Evolutionary conservation across 2,888 invertebrate species (phyloP).

Genomic region (Sericinus montela): DNA sequence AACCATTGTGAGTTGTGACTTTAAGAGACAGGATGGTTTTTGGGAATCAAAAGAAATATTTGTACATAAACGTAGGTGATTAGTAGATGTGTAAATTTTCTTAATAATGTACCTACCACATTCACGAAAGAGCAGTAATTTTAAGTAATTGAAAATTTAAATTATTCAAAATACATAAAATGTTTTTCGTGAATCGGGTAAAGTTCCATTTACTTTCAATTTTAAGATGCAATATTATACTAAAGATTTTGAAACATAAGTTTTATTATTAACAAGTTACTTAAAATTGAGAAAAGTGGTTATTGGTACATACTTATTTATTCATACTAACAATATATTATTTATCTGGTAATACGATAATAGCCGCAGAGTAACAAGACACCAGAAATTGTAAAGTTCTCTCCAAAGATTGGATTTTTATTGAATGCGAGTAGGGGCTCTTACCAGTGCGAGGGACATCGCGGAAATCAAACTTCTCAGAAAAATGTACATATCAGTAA

Average conservation of each 20-base stretch:
- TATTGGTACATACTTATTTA: conserved; percentile 31
- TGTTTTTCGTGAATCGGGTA: conserved; percentile 27
- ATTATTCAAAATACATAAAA: neutral
- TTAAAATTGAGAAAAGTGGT: conserved; percentile 54
- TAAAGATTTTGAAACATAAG: conserved; percentile 1
- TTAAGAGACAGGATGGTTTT: conserved; percentile 39
- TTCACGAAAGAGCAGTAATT: conserved; percentile 35
- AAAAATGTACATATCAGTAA: conserved; percentile 50
- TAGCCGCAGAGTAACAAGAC: conserved; percentile 58
- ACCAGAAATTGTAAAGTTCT: conserved; percentile 51
- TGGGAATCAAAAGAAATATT: conserved; percentile 39
- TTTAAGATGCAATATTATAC: conserved; percentile 19
- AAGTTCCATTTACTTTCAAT: conserved; percentile 29
- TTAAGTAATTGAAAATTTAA: neutral
- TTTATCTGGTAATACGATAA: conserved; percentile 58
- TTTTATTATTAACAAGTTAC: conserved; percentile 7
- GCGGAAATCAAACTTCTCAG: conserved; percentile 36
- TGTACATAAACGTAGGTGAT: conserved; percentile 69
- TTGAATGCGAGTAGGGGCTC: conserved; percentile 42
- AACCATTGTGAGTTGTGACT: conserved; percentile 47
- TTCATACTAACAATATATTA: conserved; percentile 58
- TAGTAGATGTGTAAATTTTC: conserved; percentile 48
- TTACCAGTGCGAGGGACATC: conserved; percentile 52
- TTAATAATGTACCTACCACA: conserved; percentile 37
- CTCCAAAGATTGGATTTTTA: conserved; percentile 71